Evolutionary conservation across 2,888 invertebrate genomes (phyloP), one percentile per base, ranked within the genome.

Genomic region (Chrysomela aeneicollis): DNA sequence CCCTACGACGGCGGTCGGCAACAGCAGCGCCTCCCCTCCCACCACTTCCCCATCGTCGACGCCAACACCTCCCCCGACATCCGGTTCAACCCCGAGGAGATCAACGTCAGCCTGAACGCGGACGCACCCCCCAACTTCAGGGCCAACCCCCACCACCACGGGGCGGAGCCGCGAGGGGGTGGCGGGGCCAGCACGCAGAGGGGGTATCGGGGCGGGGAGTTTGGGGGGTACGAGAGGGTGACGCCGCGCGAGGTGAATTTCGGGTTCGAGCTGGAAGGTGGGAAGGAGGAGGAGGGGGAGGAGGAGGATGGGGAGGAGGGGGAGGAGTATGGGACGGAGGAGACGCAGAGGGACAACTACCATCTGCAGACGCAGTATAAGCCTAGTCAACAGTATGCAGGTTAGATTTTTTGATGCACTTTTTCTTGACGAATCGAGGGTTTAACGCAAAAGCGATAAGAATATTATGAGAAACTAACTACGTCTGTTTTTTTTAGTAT

Each of bases 81-180:
- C 26, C 76, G 82, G 21, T 83, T 81, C 68, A 82, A 82, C 62
- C 82, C 83, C 0, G 79, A 81, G 71, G 82, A 83, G 68, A 83
- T 82, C 61, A 83, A 83, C 68, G 80, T 83, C 54, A 81, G 80
- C 67, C 69, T 83, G 35, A 81, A 82, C 69, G 77, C 81, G 5
- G 79, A 78, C 18, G 75, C 81, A 3, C 78, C 80, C 1, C 79
- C 79, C 18, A 76, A 77, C 59, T 77, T 78, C 65, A 74, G 77
- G 73, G 76, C 77, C n/a, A 78, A 76, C 61, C 74, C 32, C 67
- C 22, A 50, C 18, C 46, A 22, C 15, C 62, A 55, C 5, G 49
- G 51, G 42, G 15, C 47, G 35, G n/a, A 26, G 53, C 19, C 46
- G 60, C 77, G 4, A 74, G n/a, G 6, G 26, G 50, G 22, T 2